A percentile compares a stretch with the other conserved stretches of the same genome.
Conservation (phyloP, 2,888 invertebrate genomes). For the Hoplodrina ambigua region DNA sequence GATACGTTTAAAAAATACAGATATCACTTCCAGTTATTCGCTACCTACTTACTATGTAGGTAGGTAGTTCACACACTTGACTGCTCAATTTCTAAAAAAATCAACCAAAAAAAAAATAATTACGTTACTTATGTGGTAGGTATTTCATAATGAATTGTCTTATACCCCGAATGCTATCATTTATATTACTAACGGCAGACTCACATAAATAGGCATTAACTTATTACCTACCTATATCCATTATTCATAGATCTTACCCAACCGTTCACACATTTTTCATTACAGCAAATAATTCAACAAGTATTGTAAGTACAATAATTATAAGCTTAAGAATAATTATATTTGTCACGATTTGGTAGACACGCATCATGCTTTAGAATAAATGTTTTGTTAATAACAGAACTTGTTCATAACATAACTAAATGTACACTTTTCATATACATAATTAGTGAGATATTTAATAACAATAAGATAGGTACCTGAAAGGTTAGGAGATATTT, state of each 20-base stretch:
- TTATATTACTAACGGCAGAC: conserved; percentile 46
- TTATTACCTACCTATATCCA: conserved; percentile 51
- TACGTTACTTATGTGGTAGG: conserved; percentile 13
- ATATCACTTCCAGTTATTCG: conserved; percentile 9
- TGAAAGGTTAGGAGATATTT: conserved; percentile 63
- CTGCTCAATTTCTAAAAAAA: conserved; percentile 6
- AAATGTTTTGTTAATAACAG: conserved; percentile 76
- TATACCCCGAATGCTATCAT: conserved; percentile 22
- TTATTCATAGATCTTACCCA: conserved; percentile 40
- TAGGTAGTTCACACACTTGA: conserved; percentile 2
- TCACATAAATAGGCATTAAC: conserved; percentile 43
- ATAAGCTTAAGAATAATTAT: conserved; percentile 30
- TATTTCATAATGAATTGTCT: conserved; percentile 21
- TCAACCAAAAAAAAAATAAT: conserved; percentile 15
- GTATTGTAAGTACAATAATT: conserved; percentile 32
- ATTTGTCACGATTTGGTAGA: conserved; percentile 60
- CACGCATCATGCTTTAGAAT: conserved; percentile 84
- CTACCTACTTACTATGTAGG: neutral
- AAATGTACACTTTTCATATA: conserved; percentile 57
- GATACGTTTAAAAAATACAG: conserved; percentile 4
- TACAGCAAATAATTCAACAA: conserved; percentile 47
- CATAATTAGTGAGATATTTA: conserved; percentile 62
- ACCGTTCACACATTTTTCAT: conserved; percentile 52
- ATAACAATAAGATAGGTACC: conserved; percentile 65
- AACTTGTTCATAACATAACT: conserved; percentile 63